Conservation (phyloP, 2,797 vertebrate genomes). For the Hozukius guyotensis region DNA sequence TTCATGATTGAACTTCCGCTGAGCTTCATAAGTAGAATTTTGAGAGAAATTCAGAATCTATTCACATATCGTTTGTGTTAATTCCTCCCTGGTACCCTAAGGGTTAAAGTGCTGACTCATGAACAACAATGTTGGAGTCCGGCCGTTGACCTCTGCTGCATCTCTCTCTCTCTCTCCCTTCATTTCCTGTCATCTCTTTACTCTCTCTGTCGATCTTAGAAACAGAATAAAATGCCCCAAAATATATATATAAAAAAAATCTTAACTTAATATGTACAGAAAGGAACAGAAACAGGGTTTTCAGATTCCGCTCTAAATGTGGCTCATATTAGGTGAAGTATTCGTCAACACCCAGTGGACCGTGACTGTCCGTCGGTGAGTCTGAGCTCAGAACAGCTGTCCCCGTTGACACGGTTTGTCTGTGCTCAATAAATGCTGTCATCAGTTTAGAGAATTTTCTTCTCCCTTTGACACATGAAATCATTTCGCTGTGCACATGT, state of each 20-base stretch:
- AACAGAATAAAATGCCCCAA: neutral
- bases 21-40: too few relatives aligned
- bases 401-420: neutral
- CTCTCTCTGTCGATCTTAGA: too few relatives aligned
- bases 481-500: neutral
- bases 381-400: neutral
- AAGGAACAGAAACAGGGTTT: neutral
- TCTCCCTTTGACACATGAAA: neutral
- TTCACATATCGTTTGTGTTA: neutral
- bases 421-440: neutral
- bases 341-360: neutral
- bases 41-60: too few relatives aligned
- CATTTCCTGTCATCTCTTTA: neutral
- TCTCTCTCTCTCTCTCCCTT: neutral
- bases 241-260: neutral
- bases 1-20: too few relatives aligned
- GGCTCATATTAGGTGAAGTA: neutral
- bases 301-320: neutral
- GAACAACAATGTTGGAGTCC: neutral
- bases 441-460: neutral
- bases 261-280: rapidly evolving
- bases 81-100: rapidly evolving
- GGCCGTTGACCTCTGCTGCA: neutral
- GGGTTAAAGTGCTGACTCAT: neutral
- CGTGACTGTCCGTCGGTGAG: neutral